Evolutionary conservation across 1,140 invertebrate species (phyloP).

Genomic region (Phocides pigmalion): DNA sequence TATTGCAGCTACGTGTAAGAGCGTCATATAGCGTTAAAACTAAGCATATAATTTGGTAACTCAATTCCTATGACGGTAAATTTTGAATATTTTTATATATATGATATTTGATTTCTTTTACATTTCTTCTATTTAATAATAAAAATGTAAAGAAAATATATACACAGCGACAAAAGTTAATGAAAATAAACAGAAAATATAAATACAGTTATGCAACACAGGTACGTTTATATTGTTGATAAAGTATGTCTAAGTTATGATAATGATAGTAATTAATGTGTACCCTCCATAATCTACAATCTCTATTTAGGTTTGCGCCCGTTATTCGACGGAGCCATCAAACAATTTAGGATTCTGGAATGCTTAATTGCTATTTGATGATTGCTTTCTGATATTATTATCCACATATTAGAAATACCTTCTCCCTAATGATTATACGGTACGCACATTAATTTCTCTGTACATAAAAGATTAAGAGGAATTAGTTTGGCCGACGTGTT

Average conservation of each 20-base stretch:
- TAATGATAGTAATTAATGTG: neutral
- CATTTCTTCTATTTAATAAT: no score
- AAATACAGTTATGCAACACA: no score
- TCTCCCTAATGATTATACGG: slow-evolving; percentile 27
- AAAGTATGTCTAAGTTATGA: neutral
- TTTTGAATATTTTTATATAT: no score
- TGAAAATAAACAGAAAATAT: neutral
- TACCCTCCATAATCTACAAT: slow-evolving; percentile 8
- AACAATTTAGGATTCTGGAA: slow-evolving; percentile 35
- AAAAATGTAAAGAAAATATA: no score
- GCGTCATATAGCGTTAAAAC: no score
- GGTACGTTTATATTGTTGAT: no score
- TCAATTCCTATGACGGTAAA: no score
- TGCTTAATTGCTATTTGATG: slow-evolving; percentile 36
- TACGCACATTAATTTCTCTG: slow-evolving; percentile 10
- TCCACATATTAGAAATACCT: slow-evolving; percentile 32
- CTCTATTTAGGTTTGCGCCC: slow-evolving; percentile 15
- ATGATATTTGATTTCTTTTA: no score
- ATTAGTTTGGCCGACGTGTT: neutral
- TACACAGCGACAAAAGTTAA: no score
- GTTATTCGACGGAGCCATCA: slow-evolving; percentile 22
- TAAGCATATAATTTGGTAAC: no score
- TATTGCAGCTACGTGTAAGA: no score
- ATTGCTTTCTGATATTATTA: slow-evolving; percentile 34
- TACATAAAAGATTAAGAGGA: slow-evolving; percentile 16